Conservation (phyloP, 2,888 invertebrate genomes). For the Brachyopa scutellaris region DNA sequence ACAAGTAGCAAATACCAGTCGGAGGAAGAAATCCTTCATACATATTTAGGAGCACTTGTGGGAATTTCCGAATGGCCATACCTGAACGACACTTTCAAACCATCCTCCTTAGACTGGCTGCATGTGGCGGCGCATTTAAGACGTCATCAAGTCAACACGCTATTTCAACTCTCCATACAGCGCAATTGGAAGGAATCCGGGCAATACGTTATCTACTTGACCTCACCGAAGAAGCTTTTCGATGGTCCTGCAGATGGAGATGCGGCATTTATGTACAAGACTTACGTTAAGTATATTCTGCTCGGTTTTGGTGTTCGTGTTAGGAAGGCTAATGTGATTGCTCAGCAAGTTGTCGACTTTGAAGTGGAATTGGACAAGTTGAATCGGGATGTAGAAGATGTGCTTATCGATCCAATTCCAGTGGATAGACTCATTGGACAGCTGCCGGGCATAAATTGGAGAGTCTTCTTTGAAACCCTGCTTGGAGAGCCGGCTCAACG, state of each 20-base stretch:
- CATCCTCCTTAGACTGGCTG: conserved; percentile 75
- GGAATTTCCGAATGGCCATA: conserved; percentile 75
- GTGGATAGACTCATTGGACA: conserved; percentile 72
- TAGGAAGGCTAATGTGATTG: conserved; percentile 75
- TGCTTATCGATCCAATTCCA: conserved; percentile 76
- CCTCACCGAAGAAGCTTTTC: conserved; percentile 66
- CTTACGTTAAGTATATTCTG: conserved; percentile 77
- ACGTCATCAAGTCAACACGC: conserved; percentile 76
- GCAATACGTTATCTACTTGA: conserved; percentile 77
- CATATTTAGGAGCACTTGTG: conserved; percentile 18
- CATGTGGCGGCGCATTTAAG: conserved; percentile 76
- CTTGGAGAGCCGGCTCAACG: conserved; percentile 70
- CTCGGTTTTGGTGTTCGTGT: conserved; percentile 77
- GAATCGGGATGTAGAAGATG: conserved; percentile 64
- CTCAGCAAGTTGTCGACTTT: conserved; percentile 76
- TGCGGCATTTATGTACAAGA: conserved; percentile 76
- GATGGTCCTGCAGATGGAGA: conserved; percentile 68
- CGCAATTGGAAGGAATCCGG: conserved; percentile 79
- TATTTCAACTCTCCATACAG: conserved; percentile 76
- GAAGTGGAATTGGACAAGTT: conserved; percentile 75
- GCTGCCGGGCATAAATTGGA: conserved; percentile 74
- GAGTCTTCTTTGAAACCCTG: conserved; percentile 75
- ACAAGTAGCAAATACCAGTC: conserved; percentile 27
- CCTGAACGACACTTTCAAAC: conserved; percentile 72
- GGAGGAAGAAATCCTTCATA: conserved; percentile 20